Conservation (phyloP, 2,797 vertebrate genomes). For the Emydoidea blandingii region DNA sequence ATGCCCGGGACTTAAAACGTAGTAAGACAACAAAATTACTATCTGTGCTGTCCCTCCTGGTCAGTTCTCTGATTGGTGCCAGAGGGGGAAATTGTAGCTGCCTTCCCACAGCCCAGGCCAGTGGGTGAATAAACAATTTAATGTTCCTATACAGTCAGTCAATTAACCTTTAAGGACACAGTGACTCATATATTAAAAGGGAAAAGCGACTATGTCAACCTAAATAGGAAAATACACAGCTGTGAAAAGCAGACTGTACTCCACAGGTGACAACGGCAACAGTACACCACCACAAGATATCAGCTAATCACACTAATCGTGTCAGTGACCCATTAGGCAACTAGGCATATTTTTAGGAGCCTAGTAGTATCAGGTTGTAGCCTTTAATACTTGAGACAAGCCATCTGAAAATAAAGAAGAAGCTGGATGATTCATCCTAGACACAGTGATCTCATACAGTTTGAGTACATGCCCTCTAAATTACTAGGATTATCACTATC, state of each 20-base stretch:
- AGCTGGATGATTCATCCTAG: background rate
- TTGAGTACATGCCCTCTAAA: background rate
- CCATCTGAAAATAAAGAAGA: background rate
- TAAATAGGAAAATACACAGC: background rate
- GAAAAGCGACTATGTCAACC: background rate
- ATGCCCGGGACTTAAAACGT: background rate
- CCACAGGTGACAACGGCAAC: background rate
- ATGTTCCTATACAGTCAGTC: background rate
- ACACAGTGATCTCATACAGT: background rate
- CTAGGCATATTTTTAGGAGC: background rate
- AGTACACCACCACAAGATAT: background rate
- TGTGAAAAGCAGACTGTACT: background rate
- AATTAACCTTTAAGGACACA: background rate
- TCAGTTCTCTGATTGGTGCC: constrained; percentile 27
- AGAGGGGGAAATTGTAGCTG: background rate
- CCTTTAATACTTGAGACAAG: background rate
- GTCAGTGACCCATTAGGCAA: background rate
- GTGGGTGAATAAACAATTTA: background rate
- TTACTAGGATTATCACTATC: background rate
- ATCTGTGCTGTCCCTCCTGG: background rate
- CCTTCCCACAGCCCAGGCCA: background rate
- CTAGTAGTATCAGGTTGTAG: background rate
- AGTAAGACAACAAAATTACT: constrained; percentile 36
- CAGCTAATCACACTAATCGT: background rate
- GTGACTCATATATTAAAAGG: background rate